Evolutionary conservation across 2,888 invertebrate species (phyloP).

Genomic region (Lasioglossum calceatum): DNA sequence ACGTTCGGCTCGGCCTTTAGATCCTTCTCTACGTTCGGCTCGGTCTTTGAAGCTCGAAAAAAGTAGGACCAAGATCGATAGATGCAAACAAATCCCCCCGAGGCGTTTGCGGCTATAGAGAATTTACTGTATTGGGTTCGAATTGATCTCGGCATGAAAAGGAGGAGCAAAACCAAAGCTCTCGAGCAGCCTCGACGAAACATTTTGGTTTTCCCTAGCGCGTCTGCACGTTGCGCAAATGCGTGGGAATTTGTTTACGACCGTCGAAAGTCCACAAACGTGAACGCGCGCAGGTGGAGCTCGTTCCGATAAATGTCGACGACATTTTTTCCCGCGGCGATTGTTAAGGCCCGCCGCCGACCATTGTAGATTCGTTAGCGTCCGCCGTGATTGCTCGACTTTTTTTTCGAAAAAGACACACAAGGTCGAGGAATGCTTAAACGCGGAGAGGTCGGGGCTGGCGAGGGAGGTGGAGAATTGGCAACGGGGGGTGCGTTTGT

Average conservation of each 20-base stretch:
- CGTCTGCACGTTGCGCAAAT: neutral
- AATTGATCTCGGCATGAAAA: neutral
- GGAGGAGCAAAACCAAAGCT: neutral
- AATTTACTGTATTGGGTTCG: too few species aligned
- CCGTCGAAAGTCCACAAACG: neutral
- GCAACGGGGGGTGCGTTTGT: slow-evolving; percentile 21
- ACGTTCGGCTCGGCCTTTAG: too few species aligned
- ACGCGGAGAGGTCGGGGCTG: neutral
- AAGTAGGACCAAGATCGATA: too few species aligned
- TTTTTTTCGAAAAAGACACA: neutral
- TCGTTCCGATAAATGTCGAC: slow-evolving; percentile 5
- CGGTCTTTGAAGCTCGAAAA: too few species aligned
- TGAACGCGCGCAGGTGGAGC: neutral
- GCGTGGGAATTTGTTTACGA: neutral
- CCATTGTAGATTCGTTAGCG: slow-evolving; percentile 9
- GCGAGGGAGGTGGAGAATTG: neutral
- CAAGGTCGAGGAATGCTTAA: slow-evolving; percentile 1
- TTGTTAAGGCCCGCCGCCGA: neutral
- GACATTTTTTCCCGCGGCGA: neutral
- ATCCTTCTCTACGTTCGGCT: too few species aligned
- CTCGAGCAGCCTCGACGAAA: neutral
- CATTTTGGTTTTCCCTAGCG: neutral
- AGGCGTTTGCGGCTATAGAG: too few species aligned
- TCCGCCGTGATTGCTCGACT: slow-evolving; percentile 1
- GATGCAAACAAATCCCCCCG: too few species aligned